Percentiles rank a stretch among this genome's conserved stretches.
Evolutionary conservation across 2,113 vertebrate species (phyloP).

Genomic region (Panurus biarmicus): DNA sequence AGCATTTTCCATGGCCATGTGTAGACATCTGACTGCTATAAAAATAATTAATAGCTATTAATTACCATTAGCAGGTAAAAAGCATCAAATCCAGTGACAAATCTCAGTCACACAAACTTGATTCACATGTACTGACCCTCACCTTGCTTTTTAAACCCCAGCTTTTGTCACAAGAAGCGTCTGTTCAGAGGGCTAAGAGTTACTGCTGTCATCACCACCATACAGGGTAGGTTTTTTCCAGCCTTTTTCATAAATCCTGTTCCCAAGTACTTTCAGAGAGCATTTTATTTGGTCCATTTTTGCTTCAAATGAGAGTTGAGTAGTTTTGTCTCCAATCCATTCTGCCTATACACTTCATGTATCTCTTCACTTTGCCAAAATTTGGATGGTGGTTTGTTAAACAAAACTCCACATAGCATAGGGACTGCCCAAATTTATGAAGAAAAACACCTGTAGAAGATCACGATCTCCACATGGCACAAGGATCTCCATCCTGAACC

Average conservation of each 20-base stretch:
- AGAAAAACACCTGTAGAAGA: background rate
- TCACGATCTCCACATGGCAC: background rate
- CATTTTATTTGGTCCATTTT: background rate
- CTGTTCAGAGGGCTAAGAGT: background rate
- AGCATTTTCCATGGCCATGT: background rate
- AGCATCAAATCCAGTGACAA: background rate
- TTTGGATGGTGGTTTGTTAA: background rate
- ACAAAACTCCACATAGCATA: background rate
- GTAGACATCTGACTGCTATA: background rate
- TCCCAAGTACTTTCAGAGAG: background rate
- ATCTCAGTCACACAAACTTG: background rate
- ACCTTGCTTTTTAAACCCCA: background rate
- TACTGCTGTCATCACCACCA: background rate
- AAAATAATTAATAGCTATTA: background rate
- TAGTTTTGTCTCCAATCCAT: background rate
- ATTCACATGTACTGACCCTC: rapidly evolving
- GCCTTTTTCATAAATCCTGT: background rate
- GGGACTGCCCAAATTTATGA: background rate
- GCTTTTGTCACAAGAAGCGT: background rate
- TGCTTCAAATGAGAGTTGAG: background rate
- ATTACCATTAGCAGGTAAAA: background rate
- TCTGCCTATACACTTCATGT: background rate
- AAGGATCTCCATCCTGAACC: background rate
- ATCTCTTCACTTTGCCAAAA: background rate
- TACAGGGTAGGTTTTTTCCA: background rate